phyloP scores from a whole-genome alignment of 2,797 vertebrate genomes.

The Acridotheres tristis region DNA sequence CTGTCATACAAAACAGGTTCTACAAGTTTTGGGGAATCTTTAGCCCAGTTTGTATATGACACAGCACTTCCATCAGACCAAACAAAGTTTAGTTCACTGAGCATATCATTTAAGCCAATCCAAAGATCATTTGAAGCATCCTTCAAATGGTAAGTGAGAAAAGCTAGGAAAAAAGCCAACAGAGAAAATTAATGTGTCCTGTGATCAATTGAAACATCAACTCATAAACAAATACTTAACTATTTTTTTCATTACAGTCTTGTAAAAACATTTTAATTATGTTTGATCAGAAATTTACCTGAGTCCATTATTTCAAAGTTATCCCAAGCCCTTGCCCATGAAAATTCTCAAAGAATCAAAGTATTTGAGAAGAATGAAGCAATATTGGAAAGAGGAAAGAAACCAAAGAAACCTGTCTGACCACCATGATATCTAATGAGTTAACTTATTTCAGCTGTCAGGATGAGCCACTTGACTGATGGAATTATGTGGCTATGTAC shows the following conservation, averaged over 20 bases:
- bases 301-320: not conserved
- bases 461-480: not conserved
- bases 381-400: not conserved
- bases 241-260: not conserved
- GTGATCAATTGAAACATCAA: not conserved
- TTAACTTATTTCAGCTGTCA: not conserved
- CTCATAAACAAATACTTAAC: not conserved
- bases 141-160: slow-evolving; percentile 83
- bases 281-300: not conserved
- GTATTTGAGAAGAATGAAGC: not conserved
- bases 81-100: slow-evolving; percentile 86
- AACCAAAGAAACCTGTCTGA: not conserved
- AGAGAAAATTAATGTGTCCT: not conserved
- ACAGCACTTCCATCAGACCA: slow-evolving; percentile 87
- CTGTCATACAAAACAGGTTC: not conserved
- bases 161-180: slow-evolving; percentile 74
- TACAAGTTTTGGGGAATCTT: slow-evolving; percentile 20
- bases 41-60: slow-evolving; percentile 87
- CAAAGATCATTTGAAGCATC: slow-evolving; percentile 77
- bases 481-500: not conserved
- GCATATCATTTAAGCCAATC: slow-evolving; percentile 89
- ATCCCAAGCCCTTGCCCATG: not conserved
- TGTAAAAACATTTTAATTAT: not conserved
- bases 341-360: not conserved
- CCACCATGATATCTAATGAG: not conserved